Base-by-base conservation (phyloP, 2,113 vertebrate genomes). In the Gavialis gangeticus region DNA sequence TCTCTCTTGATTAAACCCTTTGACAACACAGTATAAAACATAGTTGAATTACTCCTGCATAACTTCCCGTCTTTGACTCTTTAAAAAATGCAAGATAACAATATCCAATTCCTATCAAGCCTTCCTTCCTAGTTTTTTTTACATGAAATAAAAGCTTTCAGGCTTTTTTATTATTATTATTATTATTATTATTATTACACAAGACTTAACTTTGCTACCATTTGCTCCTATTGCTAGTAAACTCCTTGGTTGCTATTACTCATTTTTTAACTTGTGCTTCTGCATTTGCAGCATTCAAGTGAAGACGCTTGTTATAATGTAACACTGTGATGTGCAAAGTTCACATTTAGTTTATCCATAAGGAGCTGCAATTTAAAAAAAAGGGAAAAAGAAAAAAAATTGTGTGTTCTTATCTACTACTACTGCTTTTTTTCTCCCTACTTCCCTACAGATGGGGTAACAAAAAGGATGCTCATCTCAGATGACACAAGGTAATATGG, bases 11-110 rank as follows among this genome's bases (percentile, higher is more conserved):
- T 82, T 88, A 58, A 83, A 90, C n/a, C 1, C 81, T 94, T 56
- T 54, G 46, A 92, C 87, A 83, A 90, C 63, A 5, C 63, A 81
- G 54, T 87, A 28, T 63, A 85, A 87, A 92, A 93, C 46, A 37
- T 0, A 69, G 37, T 66, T 59, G 85, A 82, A 84, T 55, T 90
- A 80, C 82, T 90, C 76, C 69, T n/a, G 27, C 77, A 3, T 73
- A 80, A 90, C 73, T 30, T 75, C 66, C 58, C 66, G 4, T 66
- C 5, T 85, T 85, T 90, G 73, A 12, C 22, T 79, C 63, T 84
- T 11, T 16, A 67, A 81, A 95, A 87, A 55, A 69, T 69, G 2
- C 16, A 34, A 76, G 90, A 79, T 76, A 5, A 84, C 63, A 12
- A 2, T 60, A 76, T 57, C 16, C 11, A 60, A 27, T 75, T 56